Evolutionary conservation across 2,888 invertebrate genomes (phyloP).

Genomic region (Branchipolynoe longqiensis): DNA sequence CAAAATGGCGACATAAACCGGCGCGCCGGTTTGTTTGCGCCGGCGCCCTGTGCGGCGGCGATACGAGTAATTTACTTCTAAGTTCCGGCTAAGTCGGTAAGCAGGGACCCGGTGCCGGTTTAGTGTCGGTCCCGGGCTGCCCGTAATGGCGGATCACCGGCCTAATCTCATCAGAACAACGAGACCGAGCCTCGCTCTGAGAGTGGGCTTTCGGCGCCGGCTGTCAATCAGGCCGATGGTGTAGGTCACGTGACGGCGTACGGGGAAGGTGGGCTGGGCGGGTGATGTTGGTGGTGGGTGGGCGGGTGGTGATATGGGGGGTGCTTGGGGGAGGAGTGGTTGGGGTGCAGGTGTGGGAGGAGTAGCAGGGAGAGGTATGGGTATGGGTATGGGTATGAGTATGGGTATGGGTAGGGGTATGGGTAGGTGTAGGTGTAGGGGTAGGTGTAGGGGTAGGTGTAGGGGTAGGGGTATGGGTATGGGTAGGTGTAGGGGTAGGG

Average conservation of each 20-base stretch:
- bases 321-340: no score
- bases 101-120: constrained; percentile 18
- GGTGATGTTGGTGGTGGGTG: no score
- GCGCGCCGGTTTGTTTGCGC: constrained; percentile 5
- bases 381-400: no score
- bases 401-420: no score
- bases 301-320: no score
- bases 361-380: no score
- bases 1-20: constrained; percentile 49
- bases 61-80: constrained; percentile 54
- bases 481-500: no score
- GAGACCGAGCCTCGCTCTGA: constrained; percentile 19
- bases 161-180: constrained; percentile 50
- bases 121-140: constrained; percentile 8
- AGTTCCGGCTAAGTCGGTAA: constrained; percentile 32
- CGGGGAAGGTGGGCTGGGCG: not conserved
- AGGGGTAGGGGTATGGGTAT: no score
- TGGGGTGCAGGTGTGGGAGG: no score
- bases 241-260: not conserved
- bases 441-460: no score
- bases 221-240: not conserved
- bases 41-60: not conserved
- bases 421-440: no score
- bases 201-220: not conserved
- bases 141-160: constrained; percentile 43